phyloP scores from a whole-genome alignment of 2,888 invertebrate species.

The Romanomermis culicivorax region DNA sequence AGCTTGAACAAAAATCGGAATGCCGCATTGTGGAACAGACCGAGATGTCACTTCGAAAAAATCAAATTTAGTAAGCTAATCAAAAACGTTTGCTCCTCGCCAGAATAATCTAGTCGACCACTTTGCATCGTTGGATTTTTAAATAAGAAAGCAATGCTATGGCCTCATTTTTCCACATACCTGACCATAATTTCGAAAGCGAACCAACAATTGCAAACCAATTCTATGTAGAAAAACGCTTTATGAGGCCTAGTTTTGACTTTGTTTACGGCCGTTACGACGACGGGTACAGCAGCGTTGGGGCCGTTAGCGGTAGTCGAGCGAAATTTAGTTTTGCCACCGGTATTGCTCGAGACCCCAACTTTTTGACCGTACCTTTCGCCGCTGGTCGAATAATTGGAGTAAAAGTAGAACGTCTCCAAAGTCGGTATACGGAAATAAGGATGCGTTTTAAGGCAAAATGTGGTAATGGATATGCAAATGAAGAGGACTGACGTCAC shows the following conservation, averaged over 20 bases:
- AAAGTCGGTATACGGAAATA: conserved; percentile 62
- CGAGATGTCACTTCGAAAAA: too few relatives aligned
- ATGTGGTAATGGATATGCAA: conserved; percentile 77
- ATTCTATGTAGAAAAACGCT: conserved; percentile 69
- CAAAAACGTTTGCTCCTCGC: neutral
- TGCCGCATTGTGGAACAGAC: too few relatives aligned
- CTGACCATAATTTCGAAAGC: conserved; percentile 69
- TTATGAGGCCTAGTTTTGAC: conserved; percentile 33
- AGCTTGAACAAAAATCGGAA: too few relatives aligned
- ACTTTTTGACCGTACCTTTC: too few relatives aligned
- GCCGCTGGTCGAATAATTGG: neutral
- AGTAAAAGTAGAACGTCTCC: neutral
- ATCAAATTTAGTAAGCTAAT: neutral
- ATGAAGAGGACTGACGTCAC: conserved; percentile 85
- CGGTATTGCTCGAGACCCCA: too few relatives aligned
- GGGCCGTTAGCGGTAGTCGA: conserved; percentile 27
- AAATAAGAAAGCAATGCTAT: too few relatives aligned
- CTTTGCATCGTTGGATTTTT: conserved; percentile 44
- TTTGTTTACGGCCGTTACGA: conserved; percentile 30
- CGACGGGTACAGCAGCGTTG: conserved; percentile 9
- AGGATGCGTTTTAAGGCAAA: conserved; percentile 88
- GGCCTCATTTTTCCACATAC: too few relatives aligned
- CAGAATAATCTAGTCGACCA: too few relatives aligned
- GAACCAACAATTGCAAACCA: conserved; percentile 84
- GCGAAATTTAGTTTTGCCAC: conserved; percentile 12